Conservation (phyloP, 2,888 invertebrate genomes). For the Mantis religiosa region DNA sequence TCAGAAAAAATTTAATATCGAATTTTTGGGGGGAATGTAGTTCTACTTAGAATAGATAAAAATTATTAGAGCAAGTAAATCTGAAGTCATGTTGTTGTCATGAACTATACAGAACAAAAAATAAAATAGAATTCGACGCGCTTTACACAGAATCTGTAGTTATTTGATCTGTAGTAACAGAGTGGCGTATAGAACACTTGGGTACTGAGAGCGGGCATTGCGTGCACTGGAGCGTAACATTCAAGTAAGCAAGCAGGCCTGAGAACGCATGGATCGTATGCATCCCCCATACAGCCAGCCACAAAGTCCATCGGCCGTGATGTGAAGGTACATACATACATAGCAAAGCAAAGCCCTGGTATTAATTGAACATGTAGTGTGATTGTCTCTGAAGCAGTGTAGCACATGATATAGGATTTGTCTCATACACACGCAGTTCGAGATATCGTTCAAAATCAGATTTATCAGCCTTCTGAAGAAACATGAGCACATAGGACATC, state of each 20-base stretch:
- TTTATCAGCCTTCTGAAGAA: too few species aligned
- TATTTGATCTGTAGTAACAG: background rate
- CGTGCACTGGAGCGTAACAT: background rate
- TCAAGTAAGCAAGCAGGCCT: background rate
- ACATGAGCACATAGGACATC: too few species aligned
- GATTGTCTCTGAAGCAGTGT: background rate
- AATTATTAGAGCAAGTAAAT: too few species aligned
- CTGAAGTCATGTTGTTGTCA: too few species aligned
- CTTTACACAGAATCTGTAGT: too few species aligned
- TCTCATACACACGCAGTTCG: background rate
- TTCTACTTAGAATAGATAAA: too few species aligned
- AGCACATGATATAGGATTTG: background rate
- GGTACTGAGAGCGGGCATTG: background rate
- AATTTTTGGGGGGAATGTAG: too few species aligned
- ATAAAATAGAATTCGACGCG: too few species aligned
- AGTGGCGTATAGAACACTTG: background rate
- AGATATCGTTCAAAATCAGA: too few species aligned
- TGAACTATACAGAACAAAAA: too few species aligned
- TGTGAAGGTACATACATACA: background rate
- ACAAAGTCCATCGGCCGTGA: background rate
- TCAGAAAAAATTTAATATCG: too few species aligned
- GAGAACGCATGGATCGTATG: background rate
- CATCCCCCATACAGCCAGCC: background rate
- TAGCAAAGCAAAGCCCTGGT: background rate
- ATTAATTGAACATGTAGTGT: background rate